Evolutionary conservation across 2,797 vertebrate species (phyloP), one percentile per base, ranked within the genome.

Genomic region (Characodon lateralis): DNA sequence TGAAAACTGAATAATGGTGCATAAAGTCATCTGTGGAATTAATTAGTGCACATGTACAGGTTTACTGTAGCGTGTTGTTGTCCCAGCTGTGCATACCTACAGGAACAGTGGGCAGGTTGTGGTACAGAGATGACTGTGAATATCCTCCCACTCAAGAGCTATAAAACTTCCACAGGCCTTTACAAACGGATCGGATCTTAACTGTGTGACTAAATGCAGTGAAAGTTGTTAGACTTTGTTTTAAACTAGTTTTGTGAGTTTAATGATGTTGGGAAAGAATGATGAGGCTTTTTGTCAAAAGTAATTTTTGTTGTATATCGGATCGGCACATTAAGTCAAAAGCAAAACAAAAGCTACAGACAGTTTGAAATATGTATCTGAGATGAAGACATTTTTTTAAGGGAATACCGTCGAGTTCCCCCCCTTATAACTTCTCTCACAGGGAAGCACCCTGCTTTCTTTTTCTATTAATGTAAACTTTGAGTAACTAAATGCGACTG

Each of bases 21-120:
- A 24, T 2, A 70, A 46, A 76, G 74, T 79, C 46, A 83, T 78
- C 43, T 71, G 48, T 72, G n/a, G 41, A 80, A n/a, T 70, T 46
- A 61, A 53, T 72, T 56, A 51, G 48, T 50, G 24, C 58, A 69
- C 48, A 66, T n/a, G 46, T 20, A 8, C 51, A 2, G 83, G 69
- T 77, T 80, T 74, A 79, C 65, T 82, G 58, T 83, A 48, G 65
- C 3, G 16, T 55, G 72, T 48, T 76, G 69, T 77, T 48, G 63
- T 78, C 31, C 68, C 78, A 87, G 83, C 77, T 81, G 85, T 83
- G 79, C 13, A 2, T 6, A 74, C 69, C 73, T 86, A 87, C 88
- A 87, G 90, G 87, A 93, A 93, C 77, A 77, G 88, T 89, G 86
- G 78, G 88, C 72, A 73, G 85, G 59, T 83, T 86, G 75, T 78